Evolutionary conservation across 2,113 vertebrate species (phyloP).

Genomic region (Apaloderma vittatum): DNA sequence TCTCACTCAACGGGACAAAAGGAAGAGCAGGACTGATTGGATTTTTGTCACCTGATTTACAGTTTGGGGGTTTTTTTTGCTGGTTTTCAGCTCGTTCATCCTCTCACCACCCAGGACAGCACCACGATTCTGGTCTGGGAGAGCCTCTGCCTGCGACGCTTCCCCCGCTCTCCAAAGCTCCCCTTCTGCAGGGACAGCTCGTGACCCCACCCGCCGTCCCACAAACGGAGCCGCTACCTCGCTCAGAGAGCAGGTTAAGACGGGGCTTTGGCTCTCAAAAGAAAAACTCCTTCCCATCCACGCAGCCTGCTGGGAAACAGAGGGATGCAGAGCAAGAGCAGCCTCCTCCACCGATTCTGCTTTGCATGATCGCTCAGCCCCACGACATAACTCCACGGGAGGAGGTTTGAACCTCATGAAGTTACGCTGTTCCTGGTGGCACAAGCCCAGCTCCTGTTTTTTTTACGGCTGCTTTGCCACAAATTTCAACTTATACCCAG

Average conservation of each 20-base stretch:
- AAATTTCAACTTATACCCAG: background rate
- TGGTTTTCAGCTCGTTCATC: background rate
- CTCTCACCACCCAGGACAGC: background rate
- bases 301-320: background rate
- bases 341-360: background rate
- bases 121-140: background rate
- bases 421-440: background rate
- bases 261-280: background rate
- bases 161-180: conserved; percentile 8
- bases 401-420: background rate
- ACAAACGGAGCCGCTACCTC: background rate
- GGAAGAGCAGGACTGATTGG: background rate
- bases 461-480: background rate
- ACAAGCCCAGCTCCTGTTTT: background rate
- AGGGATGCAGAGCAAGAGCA: background rate
- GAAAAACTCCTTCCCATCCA: background rate
- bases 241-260: background rate
- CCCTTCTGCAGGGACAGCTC: background rate
- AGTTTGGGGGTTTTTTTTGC: background rate
- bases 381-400: background rate
- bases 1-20: background rate
- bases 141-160: background rate
- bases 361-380: background rate
- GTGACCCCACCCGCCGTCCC: background rate
- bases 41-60: background rate